phyloP scores from a whole-genome alignment of 2,888 invertebrate species.

The Chloromyia formosa region DNA sequence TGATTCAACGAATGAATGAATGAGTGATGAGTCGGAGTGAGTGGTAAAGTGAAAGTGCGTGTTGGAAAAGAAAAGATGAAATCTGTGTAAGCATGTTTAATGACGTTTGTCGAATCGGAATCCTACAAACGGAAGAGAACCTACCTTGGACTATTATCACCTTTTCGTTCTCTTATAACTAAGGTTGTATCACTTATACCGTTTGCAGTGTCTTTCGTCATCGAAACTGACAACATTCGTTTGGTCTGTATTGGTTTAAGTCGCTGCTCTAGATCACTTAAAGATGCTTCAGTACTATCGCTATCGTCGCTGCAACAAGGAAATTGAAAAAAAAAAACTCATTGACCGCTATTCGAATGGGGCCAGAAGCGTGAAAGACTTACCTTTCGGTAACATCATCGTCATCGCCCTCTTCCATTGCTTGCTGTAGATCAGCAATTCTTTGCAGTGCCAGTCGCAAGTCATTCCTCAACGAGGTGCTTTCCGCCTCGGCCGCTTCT shows the following conservation, averaged over 20 bases:
- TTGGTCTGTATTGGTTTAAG: constrained; percentile 60
- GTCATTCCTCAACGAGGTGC: constrained; percentile 78
- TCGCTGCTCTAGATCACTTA: constrained; percentile 62
- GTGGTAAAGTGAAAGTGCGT: constrained; percentile 14
- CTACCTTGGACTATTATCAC: constrained; percentile 63
- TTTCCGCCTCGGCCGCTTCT: constrained; percentile 76
- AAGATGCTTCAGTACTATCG: constrained; percentile 56
- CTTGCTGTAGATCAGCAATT: constrained; percentile 90
- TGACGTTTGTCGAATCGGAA: no score
- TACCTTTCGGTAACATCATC: constrained; percentile 67
- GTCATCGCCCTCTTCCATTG: constrained; percentile 86
- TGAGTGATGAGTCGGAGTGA: background rate
- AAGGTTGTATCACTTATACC: constrained; percentile 58
- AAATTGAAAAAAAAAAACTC: constrained; percentile 26
- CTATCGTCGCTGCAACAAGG: constrained; percentile 50
- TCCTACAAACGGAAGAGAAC: constrained; percentile 29
- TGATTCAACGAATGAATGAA: background rate
- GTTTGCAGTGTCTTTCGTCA: constrained; percentile 51
- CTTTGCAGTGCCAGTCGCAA: constrained; percentile 87
- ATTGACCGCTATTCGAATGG: background rate
- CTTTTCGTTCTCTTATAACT: constrained; percentile 60
- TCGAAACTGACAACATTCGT: constrained; percentile 53
- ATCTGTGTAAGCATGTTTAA: constrained; percentile 18
- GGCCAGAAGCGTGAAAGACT: no score
- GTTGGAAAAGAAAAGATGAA: constrained; percentile 36